Conservation (phyloP, 1,140 invertebrate genomes). For the Drosophila ogumai region DNA sequence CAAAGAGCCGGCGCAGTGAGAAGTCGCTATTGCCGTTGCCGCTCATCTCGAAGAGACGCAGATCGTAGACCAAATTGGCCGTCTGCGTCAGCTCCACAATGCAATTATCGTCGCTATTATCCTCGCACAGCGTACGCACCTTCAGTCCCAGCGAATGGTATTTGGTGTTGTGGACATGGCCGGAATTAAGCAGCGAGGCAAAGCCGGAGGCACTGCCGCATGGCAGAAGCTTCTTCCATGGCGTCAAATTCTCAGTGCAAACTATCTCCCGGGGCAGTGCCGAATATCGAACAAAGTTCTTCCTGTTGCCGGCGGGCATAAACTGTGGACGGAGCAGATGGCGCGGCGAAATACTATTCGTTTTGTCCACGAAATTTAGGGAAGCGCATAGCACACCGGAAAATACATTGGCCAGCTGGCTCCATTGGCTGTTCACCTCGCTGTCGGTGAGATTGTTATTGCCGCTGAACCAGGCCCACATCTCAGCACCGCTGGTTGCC, state of each 20-base stretch:
- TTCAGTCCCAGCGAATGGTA: slow-evolving; percentile 96
- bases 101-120: slow-evolving; percentile 87
- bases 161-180: slow-evolving; percentile 95
- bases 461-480: slow-evolving; percentile 95
- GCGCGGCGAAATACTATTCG: slow-evolving; percentile 93
- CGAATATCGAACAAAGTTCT: slow-evolving; percentile 88
- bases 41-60: slow-evolving; percentile 86
- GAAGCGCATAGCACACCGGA: slow-evolving; percentile 98
- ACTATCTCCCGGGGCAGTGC: slow-evolving; percentile 97
- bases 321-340: slow-evolving; percentile 92
- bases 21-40: slow-evolving; percentile 87
- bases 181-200: slow-evolving; percentile 94
- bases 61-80: slow-evolving; percentile 94
- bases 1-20: slow-evolving; percentile 94
- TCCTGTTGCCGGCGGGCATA: slow-evolving; percentile 85
- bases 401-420: slow-evolving; percentile 93
- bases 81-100: slow-evolving; percentile 92
- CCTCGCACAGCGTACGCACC: slow-evolving; percentile 91
- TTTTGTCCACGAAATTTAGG: slow-evolving; percentile 96
- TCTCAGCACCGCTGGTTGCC: slow-evolving; percentile 95
- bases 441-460: slow-evolving; percentile 80
- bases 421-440: slow-evolving; percentile 93
- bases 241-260: slow-evolving; percentile 99
- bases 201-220: slow-evolving; percentile 95
- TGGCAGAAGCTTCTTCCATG: slow-evolving; percentile 98